Evolutionary conservation across 2,113 vertebrate genomes (phyloP).

Genomic region (Lepus timidus): DNA sequence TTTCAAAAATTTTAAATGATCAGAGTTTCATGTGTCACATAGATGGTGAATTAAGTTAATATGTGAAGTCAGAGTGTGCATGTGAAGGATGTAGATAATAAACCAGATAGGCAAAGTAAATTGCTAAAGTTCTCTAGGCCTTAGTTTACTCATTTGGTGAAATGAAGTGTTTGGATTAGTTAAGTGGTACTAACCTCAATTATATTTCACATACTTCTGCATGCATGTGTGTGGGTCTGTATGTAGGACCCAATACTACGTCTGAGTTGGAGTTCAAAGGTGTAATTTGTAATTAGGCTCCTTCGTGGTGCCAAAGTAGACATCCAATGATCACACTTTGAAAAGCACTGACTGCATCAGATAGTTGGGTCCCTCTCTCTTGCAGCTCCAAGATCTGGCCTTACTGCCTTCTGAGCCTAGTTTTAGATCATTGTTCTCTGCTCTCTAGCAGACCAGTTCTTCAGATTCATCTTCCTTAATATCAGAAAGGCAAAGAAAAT

Average conservation of each 20-base stretch:
- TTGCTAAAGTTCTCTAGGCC: not conserved
- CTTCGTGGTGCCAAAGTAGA: not conserved
- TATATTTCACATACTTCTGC: rapidly evolving
- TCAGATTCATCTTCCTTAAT: not conserved
- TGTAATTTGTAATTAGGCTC: not conserved
- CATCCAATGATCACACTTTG: not conserved
- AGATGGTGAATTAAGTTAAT: not conserved
- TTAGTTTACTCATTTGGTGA: slow-evolving; percentile 21
- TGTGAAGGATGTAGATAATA: not conserved
- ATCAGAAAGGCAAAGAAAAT: slow-evolving; percentile 35
- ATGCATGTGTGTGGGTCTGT: not conserved
- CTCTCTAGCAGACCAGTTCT: not conserved
- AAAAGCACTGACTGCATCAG: not conserved
- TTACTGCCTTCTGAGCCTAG: not conserved
- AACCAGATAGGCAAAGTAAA: not conserved
- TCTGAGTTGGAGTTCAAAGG: not conserved
- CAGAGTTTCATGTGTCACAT: not conserved
- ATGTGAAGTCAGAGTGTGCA: not conserved
- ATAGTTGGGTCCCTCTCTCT: not conserved
- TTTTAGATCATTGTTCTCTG: not conserved
- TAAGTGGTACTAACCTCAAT: not conserved
- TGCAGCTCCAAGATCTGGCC: not conserved
- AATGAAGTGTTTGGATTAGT: not conserved
- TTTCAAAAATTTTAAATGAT: slow-evolving; percentile 1
- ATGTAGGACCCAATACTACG: not conserved